Conservation (phyloP, 2,888 invertebrate species). For the Drepanosiphum platanoidis region DNA sequence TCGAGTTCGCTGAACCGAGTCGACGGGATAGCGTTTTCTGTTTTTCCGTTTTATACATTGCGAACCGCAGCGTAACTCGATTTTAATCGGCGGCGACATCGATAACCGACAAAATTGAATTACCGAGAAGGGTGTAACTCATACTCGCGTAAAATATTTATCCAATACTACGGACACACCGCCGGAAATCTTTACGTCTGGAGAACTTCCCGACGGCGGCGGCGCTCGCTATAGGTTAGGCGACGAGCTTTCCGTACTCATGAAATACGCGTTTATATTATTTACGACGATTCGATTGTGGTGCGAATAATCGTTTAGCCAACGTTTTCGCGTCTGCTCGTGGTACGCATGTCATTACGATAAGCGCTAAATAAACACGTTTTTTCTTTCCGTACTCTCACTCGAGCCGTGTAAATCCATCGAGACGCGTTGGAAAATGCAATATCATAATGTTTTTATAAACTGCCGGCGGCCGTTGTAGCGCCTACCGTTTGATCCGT, state of each 20-base stretch:
- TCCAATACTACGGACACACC: not conserved
- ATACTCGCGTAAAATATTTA: no score
- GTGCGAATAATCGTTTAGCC: not conserved
- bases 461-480: no score
- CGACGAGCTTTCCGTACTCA: not conserved
- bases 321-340: not conserved
- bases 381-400: no score
- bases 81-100: not conserved
- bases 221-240: not conserved
- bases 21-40: not conserved
- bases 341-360: no score
- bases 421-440: no score
- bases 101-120: not conserved
- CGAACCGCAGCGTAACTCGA: not conserved
- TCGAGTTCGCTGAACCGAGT: not conserved
- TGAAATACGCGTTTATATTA: no score
- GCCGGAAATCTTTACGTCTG: conserved; percentile 41
- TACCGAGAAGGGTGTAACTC: not conserved
- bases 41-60: not conserved
- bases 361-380: no score
- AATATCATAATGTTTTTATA: no score
- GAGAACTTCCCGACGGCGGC: not conserved
- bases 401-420: no score
- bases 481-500: no score
- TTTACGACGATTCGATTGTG: not conserved